A percentile compares a stretch with the other conserved stretches of the same genome.
Evolutionary conservation across 2,888 invertebrate genomes (phyloP).

Genomic region (Eutolmus rufibarbis): DNA sequence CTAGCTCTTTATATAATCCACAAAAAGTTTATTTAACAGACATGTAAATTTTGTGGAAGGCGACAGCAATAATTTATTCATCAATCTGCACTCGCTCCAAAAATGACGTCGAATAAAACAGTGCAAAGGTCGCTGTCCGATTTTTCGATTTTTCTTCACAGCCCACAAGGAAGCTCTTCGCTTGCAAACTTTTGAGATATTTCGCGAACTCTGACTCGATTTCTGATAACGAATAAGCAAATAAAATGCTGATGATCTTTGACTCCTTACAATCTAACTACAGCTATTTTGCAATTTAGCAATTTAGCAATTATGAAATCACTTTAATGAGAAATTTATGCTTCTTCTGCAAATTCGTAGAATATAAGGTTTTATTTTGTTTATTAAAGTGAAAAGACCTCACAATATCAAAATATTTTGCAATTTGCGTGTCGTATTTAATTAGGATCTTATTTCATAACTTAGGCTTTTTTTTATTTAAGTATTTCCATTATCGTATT

Average conservation of each 20-base stretch:
- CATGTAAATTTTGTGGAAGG: neutral
- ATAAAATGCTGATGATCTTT: neutral
- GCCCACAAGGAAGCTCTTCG: neutral
- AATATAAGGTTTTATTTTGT: neutral
- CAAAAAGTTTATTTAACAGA: neutral
- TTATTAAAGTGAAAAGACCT: neutral
- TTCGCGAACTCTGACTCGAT: neutral
- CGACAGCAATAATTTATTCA: neutral
- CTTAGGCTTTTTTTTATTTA: no score
- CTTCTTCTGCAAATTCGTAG: neutral
- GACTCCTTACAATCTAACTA: neutral
- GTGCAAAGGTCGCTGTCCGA: neutral
- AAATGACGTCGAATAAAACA: neutral
- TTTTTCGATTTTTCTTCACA: neutral
- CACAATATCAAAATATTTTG: neutral
- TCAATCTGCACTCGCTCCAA: neutral
- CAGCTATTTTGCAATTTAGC: neutral
- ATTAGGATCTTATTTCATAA: neutral
- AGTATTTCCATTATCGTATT: no score
- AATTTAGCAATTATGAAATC: neutral
- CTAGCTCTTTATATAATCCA: neutral
- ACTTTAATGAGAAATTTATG: neutral
- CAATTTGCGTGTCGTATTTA: no score
- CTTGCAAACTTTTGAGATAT: neutral
- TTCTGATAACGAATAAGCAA: neutral